Evolutionary conservation across 2,797 vertebrate species (phyloP).

Genomic region (Pangasius djambal): DNA sequence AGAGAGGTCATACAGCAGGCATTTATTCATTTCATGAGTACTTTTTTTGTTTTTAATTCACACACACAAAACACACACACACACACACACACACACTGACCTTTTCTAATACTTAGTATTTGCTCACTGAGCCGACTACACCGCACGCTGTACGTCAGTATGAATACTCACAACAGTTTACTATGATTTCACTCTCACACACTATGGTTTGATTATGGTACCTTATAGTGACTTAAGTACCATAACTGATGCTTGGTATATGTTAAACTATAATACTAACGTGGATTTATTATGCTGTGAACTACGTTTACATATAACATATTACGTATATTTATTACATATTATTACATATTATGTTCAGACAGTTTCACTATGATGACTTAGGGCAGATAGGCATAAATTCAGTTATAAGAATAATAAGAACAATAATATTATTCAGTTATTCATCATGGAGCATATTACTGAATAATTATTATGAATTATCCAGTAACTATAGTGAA

Average conservation of each 20-base stretch:
- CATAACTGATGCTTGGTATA: background rate
- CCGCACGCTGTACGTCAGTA: background rate
- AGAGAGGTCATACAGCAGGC: constrained; percentile 5
- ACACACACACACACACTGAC: background rate
- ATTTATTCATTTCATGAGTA: constrained; percentile 2
- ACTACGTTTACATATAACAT: no score
- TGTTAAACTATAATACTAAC: background rate
- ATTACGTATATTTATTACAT: background rate
- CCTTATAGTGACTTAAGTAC: no score
- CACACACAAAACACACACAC: background rate
- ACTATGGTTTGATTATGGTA: background rate
- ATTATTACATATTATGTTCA: background rate
- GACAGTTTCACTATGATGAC: background rate
- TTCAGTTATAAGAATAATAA: background rate
- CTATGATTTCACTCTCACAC: background rate
- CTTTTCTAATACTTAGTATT: background rate
- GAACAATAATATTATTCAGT: background rate
- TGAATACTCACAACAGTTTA: background rate
- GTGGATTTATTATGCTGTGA: background rate
- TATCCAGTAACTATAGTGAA: background rate
- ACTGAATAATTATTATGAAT: no score
- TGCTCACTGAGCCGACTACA: background rate
- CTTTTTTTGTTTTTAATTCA: background rate
- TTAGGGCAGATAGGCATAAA: background rate
- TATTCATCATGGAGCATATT: background rate